Evolutionary conservation across 2,113 vertebrate genomes (phyloP).

Genomic region (Lepidothrix coronata): DNA sequence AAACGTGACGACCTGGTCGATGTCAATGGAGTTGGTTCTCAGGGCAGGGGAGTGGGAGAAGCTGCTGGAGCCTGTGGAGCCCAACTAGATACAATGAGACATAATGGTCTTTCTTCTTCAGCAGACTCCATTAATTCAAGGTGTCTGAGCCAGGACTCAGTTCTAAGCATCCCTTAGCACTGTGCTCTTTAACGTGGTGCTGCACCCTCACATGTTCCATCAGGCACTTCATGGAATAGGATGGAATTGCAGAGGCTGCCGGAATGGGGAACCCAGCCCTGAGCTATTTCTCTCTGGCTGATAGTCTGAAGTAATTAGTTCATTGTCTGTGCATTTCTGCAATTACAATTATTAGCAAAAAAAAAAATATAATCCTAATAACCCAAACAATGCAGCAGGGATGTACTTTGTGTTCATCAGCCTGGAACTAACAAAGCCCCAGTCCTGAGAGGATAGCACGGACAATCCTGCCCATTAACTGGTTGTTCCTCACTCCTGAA

Average conservation of each 20-base stretch:
- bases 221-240: fast-evolving
- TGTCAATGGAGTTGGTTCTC: fast-evolving
- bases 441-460: not conserved
- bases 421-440: not conserved
- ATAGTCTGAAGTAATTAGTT: not conserved
- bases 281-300: not conserved
- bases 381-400: not conserved
- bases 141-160: not conserved
- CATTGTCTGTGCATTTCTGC: not conserved
- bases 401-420: not conserved
- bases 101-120: not conserved
- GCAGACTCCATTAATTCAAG: not conserved
- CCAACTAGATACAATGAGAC: too few relatives aligned
- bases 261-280: not conserved
- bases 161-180: not conserved
- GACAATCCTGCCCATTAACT: not conserved
- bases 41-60: not conserved
- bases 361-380: not conserved
- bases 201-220: fast-evolving
- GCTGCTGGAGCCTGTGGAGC: fast-evolving
- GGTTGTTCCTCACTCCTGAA: not conserved
- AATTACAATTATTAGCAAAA: not conserved
- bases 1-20: fast-evolving
- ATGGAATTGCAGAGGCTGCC: not conserved
- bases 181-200: fast-evolving